phyloP scores from a whole-genome alignment of 2,888 invertebrate species.

The Hypolimnas misippus region DNA sequence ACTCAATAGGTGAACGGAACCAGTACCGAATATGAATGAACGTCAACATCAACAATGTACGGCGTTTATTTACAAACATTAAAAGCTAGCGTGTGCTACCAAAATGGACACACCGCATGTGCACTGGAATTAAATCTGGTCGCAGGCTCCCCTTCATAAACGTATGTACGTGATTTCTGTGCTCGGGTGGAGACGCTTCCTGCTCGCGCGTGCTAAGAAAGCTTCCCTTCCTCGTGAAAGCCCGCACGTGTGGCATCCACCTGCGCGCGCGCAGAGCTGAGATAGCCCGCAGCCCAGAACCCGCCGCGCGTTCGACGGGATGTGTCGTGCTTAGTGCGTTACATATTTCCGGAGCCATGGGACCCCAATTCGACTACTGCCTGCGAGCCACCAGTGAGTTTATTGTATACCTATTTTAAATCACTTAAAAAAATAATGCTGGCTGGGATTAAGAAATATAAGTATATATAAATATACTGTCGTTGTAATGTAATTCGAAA shows the following conservation, averaged over 20 bases:
- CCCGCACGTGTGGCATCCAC: conserved; percentile 76
- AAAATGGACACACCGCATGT: conserved; percentile 56
- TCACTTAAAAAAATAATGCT: too few species aligned
- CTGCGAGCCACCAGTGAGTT: conserved; percentile 79
- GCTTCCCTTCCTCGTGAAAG: conserved; percentile 66
- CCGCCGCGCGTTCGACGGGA: conserved; percentile 72
- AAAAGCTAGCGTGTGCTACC: conserved; percentile 62
- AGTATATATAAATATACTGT: neutral
- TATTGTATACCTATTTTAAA: conserved; percentile 12
- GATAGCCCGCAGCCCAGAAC: conserved; percentile 57
- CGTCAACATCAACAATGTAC: conserved; percentile 62
- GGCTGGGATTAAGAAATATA: neutral
- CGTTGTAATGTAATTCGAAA: neutral
- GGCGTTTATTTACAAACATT: conserved; percentile 79
- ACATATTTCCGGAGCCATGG: conserved; percentile 56
- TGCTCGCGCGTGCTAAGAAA: conserved; percentile 62
- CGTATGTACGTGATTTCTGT: conserved; percentile 43
- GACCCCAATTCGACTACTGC: conserved; percentile 80
- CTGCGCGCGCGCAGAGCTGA: conserved; percentile 63
- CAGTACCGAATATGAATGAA: conserved; percentile 64
- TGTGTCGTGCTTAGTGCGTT: conserved; percentile 68
- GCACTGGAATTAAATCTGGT: conserved; percentile 69
- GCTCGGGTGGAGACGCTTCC: conserved; percentile 57
- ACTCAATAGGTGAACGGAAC: conserved; percentile 43
- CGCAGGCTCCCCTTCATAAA: conserved; percentile 51